phyloP scores from a whole-genome alignment of 2,113 vertebrate species.

The Dermatemys mawii region DNA sequence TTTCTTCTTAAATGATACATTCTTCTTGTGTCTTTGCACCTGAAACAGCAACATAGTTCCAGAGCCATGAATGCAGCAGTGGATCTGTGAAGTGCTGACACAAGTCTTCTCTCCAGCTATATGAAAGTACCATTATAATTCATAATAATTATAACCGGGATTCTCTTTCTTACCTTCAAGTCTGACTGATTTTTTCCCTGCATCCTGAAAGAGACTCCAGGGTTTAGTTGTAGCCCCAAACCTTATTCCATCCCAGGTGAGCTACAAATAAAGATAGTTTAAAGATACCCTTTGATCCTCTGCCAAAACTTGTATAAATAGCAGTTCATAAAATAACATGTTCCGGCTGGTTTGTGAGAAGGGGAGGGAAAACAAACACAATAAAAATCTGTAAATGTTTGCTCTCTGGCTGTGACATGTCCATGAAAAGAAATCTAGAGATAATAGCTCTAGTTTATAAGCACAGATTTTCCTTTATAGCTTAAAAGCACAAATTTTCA shows the following conservation, averaged over 20 bases:
- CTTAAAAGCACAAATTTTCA: neutral
- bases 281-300: neutral
- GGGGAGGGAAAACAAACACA: neutral
- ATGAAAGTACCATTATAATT: slow-evolving; percentile 5
- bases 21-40: slow-evolving; percentile 26
- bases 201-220: slow-evolving; percentile 28
- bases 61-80: slow-evolving; percentile 11
- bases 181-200: neutral
- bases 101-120: slow-evolving; percentile 41
- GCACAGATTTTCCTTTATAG: neutral
- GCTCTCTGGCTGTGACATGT: slow-evolving; percentile 30
- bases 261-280: slow-evolving; percentile 17
- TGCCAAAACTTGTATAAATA: slow-evolving; percentile 13
- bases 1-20: slow-evolving; percentile 19
- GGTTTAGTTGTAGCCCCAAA: slow-evolving; percentile 10
- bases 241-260: neutral
- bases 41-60: slow-evolving; percentile 35
- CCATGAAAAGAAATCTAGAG: neutral
- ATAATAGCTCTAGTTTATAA: too few relatives aligned
- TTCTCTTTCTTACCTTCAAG: slow-evolving; percentile 33
- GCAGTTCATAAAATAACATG: slow-evolving; percentile 39
- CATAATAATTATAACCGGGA: too few relatives aligned
- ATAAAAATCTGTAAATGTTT: slow-evolving; percentile 39
- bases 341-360: slow-evolving; percentile 56
- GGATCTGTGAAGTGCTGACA: slow-evolving; percentile 45